Evolutionary conservation across 2,888 invertebrate genomes (phyloP), one percentile per base, ranked within the genome.

Genomic region (Orchestes rusci): DNA sequence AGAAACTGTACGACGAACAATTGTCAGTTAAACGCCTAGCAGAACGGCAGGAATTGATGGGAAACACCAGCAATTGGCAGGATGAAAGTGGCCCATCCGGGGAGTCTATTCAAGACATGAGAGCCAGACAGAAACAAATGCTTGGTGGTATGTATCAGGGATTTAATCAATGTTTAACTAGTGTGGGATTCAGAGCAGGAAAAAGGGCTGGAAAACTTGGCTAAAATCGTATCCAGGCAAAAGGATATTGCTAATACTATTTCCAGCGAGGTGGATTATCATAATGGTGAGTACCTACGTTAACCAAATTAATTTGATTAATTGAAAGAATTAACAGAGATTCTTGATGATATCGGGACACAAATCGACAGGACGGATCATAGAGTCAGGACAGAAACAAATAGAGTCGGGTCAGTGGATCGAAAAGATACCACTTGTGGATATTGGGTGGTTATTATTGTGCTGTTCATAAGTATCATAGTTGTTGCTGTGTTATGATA

Each of bases 211-310:
- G 86, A 88, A 47, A 78, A 75, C 39, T 68, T 89, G 33, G 80
- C 84, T 1, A 75, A 80, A 61, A 82, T 85, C 3, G 80, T 89
- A 45, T 74, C 79, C 0, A 70, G 86, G 4, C 89, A 89, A 61
- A 86, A 84, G 58, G 72, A 80, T 55, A 77, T 89, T 58, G 87
- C 87, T 4, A 68, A 78, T 34, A 80, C 79, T 35, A 81, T 90
- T 54, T 79, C 80, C 8, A 74, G 73, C 57, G 89, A 89, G 70
- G 84, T 88, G 1, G 82, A 82, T 57, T 68, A 76, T 52, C 88
- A 89, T 59, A 84, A 86, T 72, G 85, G 85, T 85, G 65, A 62
- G 62, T 54, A 29, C n/a, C n/a, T n/a, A n/a, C n/a, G n/a, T n/a
- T n/a, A n/a, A n/a, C n/a, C n/a, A 17, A n/a, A n/a, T 8, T 4